A percentile compares a stretch with the other conserved stretches of the same genome.
Evolutionary conservation across 2,888 invertebrate genomes (phyloP).

Genomic region (Crossocerus cetratus): DNA sequence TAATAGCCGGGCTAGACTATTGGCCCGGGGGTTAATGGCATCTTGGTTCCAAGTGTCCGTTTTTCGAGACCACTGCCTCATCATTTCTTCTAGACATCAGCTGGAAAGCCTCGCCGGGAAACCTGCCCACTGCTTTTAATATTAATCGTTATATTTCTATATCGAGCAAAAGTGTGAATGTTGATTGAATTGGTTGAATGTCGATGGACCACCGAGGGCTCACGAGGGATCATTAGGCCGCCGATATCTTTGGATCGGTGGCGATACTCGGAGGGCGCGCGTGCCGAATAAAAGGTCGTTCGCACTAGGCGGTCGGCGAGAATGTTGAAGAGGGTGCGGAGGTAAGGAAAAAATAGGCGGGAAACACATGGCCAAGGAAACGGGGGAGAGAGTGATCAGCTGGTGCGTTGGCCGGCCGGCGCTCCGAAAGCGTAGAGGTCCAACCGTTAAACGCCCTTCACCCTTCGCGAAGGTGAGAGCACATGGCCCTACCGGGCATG

Average conservation of each 20-base stretch:
- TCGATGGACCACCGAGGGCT: no score
- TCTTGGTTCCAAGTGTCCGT: conserved; percentile 5
- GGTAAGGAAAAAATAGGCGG: conserved; percentile 66
- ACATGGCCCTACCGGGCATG: conserved; percentile 68
- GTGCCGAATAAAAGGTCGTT: neutral
- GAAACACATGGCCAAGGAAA: conserved; percentile 70
- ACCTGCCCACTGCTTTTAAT: no score
- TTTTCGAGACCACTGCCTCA: neutral
- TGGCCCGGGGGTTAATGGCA: conserved; percentile 32
- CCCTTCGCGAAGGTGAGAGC: conserved; percentile 63
- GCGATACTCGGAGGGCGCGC: no score
- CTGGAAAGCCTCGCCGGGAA: no score
- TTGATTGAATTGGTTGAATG: no score
- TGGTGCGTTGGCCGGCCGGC: conserved; percentile 67
- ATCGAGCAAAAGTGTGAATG: no score
- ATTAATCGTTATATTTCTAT: no score
- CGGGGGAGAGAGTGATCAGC: conserved; percentile 63
- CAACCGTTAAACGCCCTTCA: conserved; percentile 70
- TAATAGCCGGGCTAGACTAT: conserved; percentile 53
- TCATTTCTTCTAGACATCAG: neutral
- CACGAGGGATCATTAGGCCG: no score
- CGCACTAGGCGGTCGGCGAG: neutral
- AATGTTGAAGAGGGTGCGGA: neutral
- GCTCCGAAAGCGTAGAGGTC: conserved; percentile 60
- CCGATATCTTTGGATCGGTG: no score